Base-by-base conservation (phyloP, 2,797 vertebrate species). In the Leptodactylus fallax region DNA sequence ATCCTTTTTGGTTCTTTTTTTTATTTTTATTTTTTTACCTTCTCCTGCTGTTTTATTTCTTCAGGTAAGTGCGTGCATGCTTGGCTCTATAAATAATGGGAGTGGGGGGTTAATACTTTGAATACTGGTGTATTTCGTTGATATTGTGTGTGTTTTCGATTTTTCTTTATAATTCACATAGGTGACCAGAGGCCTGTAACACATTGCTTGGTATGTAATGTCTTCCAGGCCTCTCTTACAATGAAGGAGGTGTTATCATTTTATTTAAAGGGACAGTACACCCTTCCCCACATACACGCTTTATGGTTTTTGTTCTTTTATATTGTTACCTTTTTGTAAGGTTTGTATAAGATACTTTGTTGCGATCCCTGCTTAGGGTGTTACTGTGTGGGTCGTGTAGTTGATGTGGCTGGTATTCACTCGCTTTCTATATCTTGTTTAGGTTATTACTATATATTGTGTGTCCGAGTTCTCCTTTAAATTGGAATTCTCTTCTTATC, bases 21-120 rank as follows among this genome's bases (percentile, higher is more conserved):
- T 27, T 49, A 58, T 27, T 60, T 2, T 63, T 13, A 27, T 72
- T 56, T 84, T 21, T 49, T 51, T 45, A 7, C 27, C 58, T 63
- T 17, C 2, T 21, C 13, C 12, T 45, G 49, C 79, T n/a, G 78
- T 60, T 53, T 78, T 61, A 61, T 89, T 89, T 85, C 84, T 81
- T 78, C 16, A 69, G 87, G 87, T 89, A 69, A 89, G 87, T 88
- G 36, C 12, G 3, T 79, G 49, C 19, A 21, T 58, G 53, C 49
- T 27, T 21, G 16, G 21, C 4, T 58, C 11, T 85, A 23, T 55
- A 23, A 17, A 16, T 36, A n/a, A 3, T 4, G 25, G 53, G 58
- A 17, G 58, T 16, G 19, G 58, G 58, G 23, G 67, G 69, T 7
- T 19, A 27, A 27, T 27, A 17, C 67, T 71, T 45, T n/a, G n/a